phyloP scores from a whole-genome alignment of 2,888 invertebrate species.

The Mantis religiosa region DNA sequence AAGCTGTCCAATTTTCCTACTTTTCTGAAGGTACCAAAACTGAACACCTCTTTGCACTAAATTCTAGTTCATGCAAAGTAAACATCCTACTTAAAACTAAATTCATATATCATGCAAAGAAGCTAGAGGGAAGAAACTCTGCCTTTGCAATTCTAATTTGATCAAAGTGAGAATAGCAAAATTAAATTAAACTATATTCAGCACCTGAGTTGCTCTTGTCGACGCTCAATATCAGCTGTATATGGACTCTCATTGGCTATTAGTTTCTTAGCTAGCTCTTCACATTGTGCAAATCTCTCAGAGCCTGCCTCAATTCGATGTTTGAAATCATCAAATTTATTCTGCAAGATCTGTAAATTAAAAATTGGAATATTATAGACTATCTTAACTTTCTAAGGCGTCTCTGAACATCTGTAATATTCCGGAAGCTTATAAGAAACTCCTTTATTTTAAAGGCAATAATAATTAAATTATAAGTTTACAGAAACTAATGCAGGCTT shows the following conservation, averaged over 20 bases:
- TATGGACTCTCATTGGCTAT: conserved; percentile 82
- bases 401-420: no score
- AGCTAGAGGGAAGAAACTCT: neutral
- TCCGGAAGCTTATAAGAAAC: no score
- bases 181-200: conserved; percentile 31
- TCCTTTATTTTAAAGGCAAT: no score
- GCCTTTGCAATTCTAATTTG: neutral
- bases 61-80: neutral
- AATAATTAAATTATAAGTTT: no score
- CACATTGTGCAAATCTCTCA: conserved; percentile 86
- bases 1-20: no score
- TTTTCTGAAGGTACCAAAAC: no score
- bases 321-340: conserved; percentile 90
- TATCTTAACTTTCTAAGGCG: no score
- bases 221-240: conserved; percentile 76
- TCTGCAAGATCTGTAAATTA: conserved; percentile 56
- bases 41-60: no score
- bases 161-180: neutral
- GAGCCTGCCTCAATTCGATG: conserved; percentile 85
- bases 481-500: no score
- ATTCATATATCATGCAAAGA: neutral
- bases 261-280: conserved; percentile 83
- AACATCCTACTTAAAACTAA: neutral
- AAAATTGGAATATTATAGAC: neutral
- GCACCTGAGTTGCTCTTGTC: conserved; percentile 84